Evolutionary conservation across 2,888 invertebrate genomes (phyloP), one percentile per base, ranked within the genome.

Genomic region (Panzeria rudis): DNA sequence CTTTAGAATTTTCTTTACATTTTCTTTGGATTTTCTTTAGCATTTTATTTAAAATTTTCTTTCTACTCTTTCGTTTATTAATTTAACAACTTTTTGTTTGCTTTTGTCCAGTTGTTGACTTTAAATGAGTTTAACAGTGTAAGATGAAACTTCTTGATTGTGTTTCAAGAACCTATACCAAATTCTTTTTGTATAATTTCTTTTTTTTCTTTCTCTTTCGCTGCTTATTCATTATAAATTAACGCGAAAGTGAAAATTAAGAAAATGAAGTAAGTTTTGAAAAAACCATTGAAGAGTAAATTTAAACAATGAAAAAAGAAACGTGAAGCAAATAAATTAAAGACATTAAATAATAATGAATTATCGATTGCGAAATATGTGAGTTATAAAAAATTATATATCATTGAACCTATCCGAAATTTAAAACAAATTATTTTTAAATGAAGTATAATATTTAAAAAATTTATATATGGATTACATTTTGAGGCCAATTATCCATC

Each of bases 211-310:
- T 47, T 52, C 35, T 11, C 20, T 35, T 20, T 1, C 20, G 7
- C 25, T 77, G 44, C 61, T 77, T n/a, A 11, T 73, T 69, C 50
- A 41, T 78, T 78, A 41, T 32, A 69, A 75, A 86, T 86, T 79
- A 77, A 69, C 54, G 78, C 50, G 76, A 88, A 87, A 83, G 87
- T 86, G 86, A 75, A 85, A 87, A 87, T 86, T 86, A 79, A 87
- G 82, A 83, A 86, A 84, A 86, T 76, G 62, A 81, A 86, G 79
- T 77, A 25, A 69, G 50, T 52, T 32, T 50, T 56, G 20, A 7
- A 23, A 66, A 17, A 41, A 20, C 38, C 32, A 68, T 7, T 32
- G 44, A 64, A 71, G 32, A 25, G 54, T 62, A 32, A 52, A 35
- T 3, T 68, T 23, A 71, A 29, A 52, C 38, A 29, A 52, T 5